Evolutionary conservation across 2,113 vertebrate species (phyloP), one percentile per base, ranked within the genome.

Genomic region (Struthidea cinerea): DNA sequence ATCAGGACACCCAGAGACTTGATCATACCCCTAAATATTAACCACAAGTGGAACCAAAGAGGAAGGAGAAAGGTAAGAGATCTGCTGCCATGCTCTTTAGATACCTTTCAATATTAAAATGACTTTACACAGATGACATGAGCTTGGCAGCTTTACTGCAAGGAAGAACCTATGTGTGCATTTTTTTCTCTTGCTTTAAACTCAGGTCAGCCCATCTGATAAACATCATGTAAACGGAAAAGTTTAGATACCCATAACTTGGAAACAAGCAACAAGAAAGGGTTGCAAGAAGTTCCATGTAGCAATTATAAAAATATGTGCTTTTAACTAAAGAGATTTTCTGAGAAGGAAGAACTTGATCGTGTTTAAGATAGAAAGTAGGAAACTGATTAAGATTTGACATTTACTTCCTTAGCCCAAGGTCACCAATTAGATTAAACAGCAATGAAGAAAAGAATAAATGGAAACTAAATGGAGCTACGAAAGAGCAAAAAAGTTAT

Each of bases 361-460:
- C n/a, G 10, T 1, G 0, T 91, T 89, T 41, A 49, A 27, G 37
- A 84, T 56, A 89, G 19, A 35, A 80, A 96, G 33, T 42, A 47
- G 44, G 74, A 88, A 95, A 87, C 21, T 63, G 84, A 93, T 93
- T 74, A 91, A 77, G 24, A 90, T 78, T 79, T 93, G 77, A 74
- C 93, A 92, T 81, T 96, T 93, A 87, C 63, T 85, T 92, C 63
- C 65, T 85, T 63, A 73, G 70, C 44, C 22, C 35, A 37, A 87
- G 84, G 70, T 92, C 80, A 90, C 42, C 17, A 23, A 35, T 61
- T 39, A 92, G 74, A 92, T 93, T 77, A 92, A 95, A 41, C 46
- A 63, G 79, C n/a, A 87, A 70, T 11, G 26, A 90, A 90, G 47
- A 26, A 78, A 91, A 84, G 55, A 90, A 86, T 10, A 70, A 88